phyloP scores from a whole-genome alignment of 1,140 invertebrate genomes.

The Dreissena polymorpha region DNA sequence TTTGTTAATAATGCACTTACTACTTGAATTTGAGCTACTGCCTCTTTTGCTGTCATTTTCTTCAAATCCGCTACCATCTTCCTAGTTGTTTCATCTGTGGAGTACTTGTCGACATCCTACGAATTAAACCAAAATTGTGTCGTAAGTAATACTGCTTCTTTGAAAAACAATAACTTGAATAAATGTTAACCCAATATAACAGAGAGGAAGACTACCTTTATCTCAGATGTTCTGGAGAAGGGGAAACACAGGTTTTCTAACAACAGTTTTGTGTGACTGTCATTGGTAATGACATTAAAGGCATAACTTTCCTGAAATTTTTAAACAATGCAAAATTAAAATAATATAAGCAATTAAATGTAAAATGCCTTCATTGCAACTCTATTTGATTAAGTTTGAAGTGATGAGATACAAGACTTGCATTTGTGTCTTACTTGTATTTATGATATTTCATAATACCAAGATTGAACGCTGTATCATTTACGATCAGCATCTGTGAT shows the following conservation, averaged over 20 bases:
- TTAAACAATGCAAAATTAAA: background rate
- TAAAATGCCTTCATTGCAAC: too few species aligned
- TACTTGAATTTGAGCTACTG: constrained; percentile 30
- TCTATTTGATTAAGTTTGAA: too few species aligned
- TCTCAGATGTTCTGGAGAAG: constrained; percentile 22
- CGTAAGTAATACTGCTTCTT: too few species aligned
- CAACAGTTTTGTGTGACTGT: constrained; percentile 13
- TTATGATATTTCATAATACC: too few species aligned
- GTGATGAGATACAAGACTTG: too few species aligned
- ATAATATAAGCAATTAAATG: too few species aligned
- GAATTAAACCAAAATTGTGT: background rate
- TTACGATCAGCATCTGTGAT: too few species aligned
- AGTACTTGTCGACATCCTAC: constrained; percentile 1
- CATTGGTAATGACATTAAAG: constrained; percentile 29
- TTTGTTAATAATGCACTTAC: constrained; percentile 2
- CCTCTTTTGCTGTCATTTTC: background rate
- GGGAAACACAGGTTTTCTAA: constrained; percentile 17
- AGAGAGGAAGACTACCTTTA: background rate
- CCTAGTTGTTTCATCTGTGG: constrained; percentile 7
- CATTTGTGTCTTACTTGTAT: too few species aligned
- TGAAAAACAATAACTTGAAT: too few species aligned
- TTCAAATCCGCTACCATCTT: constrained; percentile 10
- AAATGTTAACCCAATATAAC: too few species aligned
- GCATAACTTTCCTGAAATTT: constrained; percentile 30
- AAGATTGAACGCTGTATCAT: too few species aligned